These are phyloP conservation scores for Laterallus jamaicensis DNA, from an alignment of 2,113 vertebrate species.

Conservation along the genomic window DNA sequence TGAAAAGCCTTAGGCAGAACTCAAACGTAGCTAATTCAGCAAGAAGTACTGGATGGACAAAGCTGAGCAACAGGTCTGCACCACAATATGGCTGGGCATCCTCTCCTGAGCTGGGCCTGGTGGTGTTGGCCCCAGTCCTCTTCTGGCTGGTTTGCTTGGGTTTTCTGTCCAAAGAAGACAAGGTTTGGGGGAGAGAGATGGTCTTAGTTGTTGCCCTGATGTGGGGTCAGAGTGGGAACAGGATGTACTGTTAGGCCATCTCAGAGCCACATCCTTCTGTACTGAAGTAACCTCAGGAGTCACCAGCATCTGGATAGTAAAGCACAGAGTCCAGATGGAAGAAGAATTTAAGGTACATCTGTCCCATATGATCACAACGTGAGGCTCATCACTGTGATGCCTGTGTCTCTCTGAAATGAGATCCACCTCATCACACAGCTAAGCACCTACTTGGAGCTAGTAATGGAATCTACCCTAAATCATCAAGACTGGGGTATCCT, in stretches of 20 bases:
- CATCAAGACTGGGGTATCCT: not conserved
- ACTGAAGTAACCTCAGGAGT: not conserved
- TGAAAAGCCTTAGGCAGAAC: not conserved
- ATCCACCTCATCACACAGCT: not conserved
- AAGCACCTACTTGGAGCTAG: not conserved
- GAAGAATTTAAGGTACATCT: not conserved
- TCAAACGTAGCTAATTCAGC: not conserved
- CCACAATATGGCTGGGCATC: accelerated
- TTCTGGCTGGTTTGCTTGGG: not conserved
- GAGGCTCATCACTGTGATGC: not conserved
- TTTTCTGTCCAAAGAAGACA: not conserved
- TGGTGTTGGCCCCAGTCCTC: accelerated
- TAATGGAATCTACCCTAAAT: not conserved
- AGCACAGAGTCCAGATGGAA: not conserved
- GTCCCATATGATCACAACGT: not conserved
- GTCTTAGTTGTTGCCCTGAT: not conserved
- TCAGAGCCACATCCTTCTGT: not conserved
- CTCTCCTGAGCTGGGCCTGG: not conserved
- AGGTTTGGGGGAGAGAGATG: not conserved
- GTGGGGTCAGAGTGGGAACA: not conserved
- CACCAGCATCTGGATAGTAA: not conserved
- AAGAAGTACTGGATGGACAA: not conserved
- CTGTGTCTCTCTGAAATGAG: not conserved
- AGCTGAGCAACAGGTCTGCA: not conserved
- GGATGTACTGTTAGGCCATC: not conserved